Conservation (phyloP, 2,888 invertebrate genomes). For the Limenitis camilla region DNA sequence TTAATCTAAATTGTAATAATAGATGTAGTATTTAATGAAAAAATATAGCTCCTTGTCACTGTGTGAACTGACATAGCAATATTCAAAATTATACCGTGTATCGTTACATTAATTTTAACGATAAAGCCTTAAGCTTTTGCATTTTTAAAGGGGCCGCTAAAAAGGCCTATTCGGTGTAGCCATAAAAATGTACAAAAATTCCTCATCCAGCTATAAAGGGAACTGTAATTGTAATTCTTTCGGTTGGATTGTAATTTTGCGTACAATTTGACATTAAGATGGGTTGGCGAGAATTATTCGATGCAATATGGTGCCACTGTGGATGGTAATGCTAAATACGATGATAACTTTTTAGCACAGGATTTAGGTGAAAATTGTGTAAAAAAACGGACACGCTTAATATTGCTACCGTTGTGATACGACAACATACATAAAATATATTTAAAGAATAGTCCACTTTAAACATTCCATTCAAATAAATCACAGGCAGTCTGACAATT, state of each 20-base stretch:
- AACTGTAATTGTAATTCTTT: conserved; percentile 55
- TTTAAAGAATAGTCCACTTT: no score
- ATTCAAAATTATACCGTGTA: conserved; percentile 37
- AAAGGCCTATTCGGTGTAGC: conserved; percentile 51
- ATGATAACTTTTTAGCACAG: not conserved
- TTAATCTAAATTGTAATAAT: no score
- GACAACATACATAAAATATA: no score
- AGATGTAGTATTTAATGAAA: no score
- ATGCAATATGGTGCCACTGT: conserved; percentile 34
- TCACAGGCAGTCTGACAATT: no score
- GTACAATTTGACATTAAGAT: conserved; percentile 56
- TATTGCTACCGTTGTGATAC: no score
- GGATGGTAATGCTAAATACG: not conserved
- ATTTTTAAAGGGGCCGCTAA: conserved; percentile 41
- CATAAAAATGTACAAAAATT: conserved; percentile 56
- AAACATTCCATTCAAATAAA: no score
- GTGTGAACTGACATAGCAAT: conserved; percentile 10
- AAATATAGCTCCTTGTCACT: not conserved
- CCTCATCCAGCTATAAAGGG: conserved; percentile 49
- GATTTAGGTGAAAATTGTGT: no score
- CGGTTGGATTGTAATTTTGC: conserved; percentile 50
- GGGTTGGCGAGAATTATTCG: conserved; percentile 37
- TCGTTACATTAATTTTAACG: conserved; percentile 68
- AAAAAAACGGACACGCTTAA: no score
- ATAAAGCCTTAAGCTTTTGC: conserved; percentile 48